These are phyloP conservation scores for Caenorhabditis elegans DNA, from an alignment of 1,140 invertebrate genomes.

Conservation along the genomic window WBcel235 BX284605.5:5801001-5801500, in stretches of 20 bases:
- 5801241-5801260: conserved; percentile 24
- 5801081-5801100: neutral
- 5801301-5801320: neutral
- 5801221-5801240: conserved; percentile 27
- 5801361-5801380: neutral
- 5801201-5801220: conserved; percentile 33
- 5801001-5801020: conserved; percentile 16
- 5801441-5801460: too few species aligned
- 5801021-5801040: conserved; percentile 14
- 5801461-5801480: too few species aligned
- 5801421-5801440: too few species aligned
- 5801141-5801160: conserved; percentile 24
- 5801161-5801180: conserved; percentile 16
- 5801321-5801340: conserved; percentile 15
- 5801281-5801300: neutral
- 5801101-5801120: conserved; percentile 22
- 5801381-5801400: neutral
- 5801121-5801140: conserved; percentile 15
- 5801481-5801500: too few species aligned
- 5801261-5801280: conserved; percentile 6
- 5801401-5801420: neutral
- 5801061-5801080: neutral
- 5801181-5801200: neutral
- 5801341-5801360: neutral
- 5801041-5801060: neutral